Percentiles rank a stretch among this genome's conserved stretches.
Evolutionary conservation across 2,113 vertebrate genomes (phyloP).

Genomic region (Tragelaphus buxtoni): DNA sequence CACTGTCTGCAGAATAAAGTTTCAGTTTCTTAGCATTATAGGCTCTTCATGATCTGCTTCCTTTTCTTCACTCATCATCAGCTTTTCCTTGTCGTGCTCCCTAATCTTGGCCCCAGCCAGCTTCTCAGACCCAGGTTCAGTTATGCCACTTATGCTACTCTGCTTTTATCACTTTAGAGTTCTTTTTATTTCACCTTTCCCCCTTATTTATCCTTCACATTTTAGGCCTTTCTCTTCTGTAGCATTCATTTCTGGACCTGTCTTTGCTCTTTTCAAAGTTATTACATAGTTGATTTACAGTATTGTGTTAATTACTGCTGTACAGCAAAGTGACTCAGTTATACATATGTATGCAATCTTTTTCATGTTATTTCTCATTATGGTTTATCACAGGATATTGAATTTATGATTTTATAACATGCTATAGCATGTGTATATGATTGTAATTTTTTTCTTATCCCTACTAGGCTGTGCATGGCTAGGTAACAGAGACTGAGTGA

Average conservation of each 20-base stretch:
- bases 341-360: neutral
- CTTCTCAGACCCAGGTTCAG: neutral
- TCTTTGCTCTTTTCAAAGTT: neutral
- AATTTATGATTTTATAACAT: neutral
- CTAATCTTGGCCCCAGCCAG: neutral
- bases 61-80: neutral
- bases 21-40: neutral
- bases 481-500: neutral
- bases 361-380: neutral
- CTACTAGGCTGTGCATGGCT: neutral
- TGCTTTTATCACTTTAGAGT: neutral
- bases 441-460: neutral
- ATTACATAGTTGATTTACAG: neutral
- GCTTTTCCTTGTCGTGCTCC: neutral
- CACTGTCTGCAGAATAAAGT: neutral
- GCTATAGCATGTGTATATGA: neutral
- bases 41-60: neutral
- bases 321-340: neutral
- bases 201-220: neutral
- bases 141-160: neutral
- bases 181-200: neutral
- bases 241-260: neutral
- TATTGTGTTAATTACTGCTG: neutral
- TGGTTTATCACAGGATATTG: neutral
- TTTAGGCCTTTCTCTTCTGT: neutral